These are phyloP conservation scores for Poeciliopsis gracilis DNA, from an alignment of 2,797 vertebrate genomes.

Conservation along the genomic window DNA sequence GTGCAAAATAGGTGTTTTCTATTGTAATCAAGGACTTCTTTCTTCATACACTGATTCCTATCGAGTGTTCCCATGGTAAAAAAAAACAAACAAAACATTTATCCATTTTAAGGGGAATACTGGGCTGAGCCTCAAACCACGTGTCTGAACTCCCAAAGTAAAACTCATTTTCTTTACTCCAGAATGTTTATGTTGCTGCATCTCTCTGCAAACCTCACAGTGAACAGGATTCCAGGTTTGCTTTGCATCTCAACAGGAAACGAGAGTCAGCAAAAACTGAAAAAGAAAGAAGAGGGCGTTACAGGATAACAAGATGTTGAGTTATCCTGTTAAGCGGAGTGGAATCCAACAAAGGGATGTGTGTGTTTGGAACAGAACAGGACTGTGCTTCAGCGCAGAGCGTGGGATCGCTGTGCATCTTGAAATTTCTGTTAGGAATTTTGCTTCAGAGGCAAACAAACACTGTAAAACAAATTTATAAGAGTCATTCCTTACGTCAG, in stretches of 20 bases:
- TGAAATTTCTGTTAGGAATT: background rate
- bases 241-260: slow-evolving; percentile 40
- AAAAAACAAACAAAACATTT: too few relatives aligned
- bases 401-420: background rate
- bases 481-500: slow-evolving; percentile 74
- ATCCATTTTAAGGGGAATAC: too few relatives aligned
- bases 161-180: background rate
- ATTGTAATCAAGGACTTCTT: background rate
- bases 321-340: background rate
- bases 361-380: slow-evolving; percentile 3
- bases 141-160: background rate
- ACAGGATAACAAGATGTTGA: slow-evolving; percentile 14
- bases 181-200: background rate
- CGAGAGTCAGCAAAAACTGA: slow-evolving; percentile 6
- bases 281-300: background rate
- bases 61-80: background rate
- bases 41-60: background rate
- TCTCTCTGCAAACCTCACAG: background rate
- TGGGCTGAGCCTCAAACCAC: background rate
- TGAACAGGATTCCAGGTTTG: slow-evolving; percentile 17
- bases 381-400: background rate
- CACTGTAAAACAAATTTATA: background rate
- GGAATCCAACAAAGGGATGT: slow-evolving; percentile 1
- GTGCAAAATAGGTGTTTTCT: background rate
- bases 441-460: background rate